Conservation (phyloP, 2,888 invertebrate species). For the Neoscelio sp. region DNA sequence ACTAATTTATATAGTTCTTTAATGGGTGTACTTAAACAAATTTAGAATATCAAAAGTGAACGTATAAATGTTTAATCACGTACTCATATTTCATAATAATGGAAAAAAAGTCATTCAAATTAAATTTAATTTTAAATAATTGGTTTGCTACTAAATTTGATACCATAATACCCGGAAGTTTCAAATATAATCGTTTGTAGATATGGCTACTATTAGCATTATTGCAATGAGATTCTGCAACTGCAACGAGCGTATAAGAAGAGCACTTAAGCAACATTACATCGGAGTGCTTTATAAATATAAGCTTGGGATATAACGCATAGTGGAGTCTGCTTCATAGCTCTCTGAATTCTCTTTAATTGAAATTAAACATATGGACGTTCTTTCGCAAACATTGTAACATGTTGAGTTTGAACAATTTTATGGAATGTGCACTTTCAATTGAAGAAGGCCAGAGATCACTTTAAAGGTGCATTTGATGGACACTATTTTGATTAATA, state of each 20-base stretch:
- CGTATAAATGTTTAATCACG: no score
- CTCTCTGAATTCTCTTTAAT: constrained; percentile 15
- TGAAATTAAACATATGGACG: constrained; percentile 29
- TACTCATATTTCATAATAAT: no score
- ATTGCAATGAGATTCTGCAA: constrained; percentile 46
- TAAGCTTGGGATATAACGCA: constrained; percentile 24
- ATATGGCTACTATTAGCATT: constrained; percentile 32
- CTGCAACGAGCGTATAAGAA: constrained; percentile 37
- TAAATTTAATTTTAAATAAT: constrained; percentile 27
- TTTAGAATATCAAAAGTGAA: no score
- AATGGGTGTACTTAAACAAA: no score
- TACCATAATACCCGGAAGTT: constrained; percentile 8
- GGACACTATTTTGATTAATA: no score
- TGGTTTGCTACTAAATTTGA: constrained; percentile 13
- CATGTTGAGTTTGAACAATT: constrained; percentile 4
- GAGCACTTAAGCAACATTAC: constrained; percentile 40
- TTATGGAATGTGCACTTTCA: neutral
- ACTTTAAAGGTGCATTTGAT: neutral
- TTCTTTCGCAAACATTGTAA: no score
- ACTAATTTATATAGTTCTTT: no score
- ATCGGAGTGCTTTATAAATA: constrained; percentile 51
- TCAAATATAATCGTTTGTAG: constrained; percentile 33
- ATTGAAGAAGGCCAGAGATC: constrained; percentile 1
- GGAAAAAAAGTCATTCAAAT: constrained; percentile 5
- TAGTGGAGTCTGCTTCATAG: constrained; percentile 21